Base-by-base conservation (phyloP, 2,797 vertebrate species). In the Mus caroli region DNA sequence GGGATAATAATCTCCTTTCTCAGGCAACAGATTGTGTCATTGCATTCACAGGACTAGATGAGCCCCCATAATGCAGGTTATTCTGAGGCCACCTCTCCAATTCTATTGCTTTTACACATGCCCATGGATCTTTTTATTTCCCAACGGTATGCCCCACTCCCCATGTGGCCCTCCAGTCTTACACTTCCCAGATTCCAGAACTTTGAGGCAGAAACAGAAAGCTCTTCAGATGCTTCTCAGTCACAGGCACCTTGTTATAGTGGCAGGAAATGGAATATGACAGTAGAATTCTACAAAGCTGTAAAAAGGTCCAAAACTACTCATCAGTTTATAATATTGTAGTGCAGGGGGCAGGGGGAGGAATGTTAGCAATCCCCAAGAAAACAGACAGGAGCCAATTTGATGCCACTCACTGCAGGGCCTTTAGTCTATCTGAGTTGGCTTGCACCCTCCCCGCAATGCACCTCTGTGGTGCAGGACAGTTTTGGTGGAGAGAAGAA, bases 51-150 rank as follows among this genome's bases (percentile, higher is more conserved):
- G 31, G 31, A 24, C n/a, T 8, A 12, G 34, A 40, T 8, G 3
- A 19, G 28, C 22, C 58, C 19, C 62, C 1, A 0, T 1, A 1
- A 14, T 43, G 9, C 0, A 6, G 9, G 20, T 17, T 20, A 17
- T 13, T 8, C n/a, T 43, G 43, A 17, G 52, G 20, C 43, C 0
- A 0, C 75, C 13, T 50, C 26, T 14, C 20, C 4, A 2, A 6
- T 43, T 52, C 69, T 13, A 0, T 8, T 60, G 24, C 34, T 91
- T 20, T 80, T 12, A 15, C 52, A 43, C 43, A n/a, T 11, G 15
- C 50, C 58, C 2, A 0, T 6, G 20, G 28, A 14, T 6, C 17
- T 31, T 28, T 40, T 12, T 26, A 2, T 5, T 37, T 50, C 9
- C 14, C 26, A 20, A 8, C 1, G 4, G 43, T 14, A 37, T 22